These are phyloP conservation scores for Ammodramus savannarum DNA, from an alignment of 2,113 vertebrate species.

Conservation along the genomic window DNA sequence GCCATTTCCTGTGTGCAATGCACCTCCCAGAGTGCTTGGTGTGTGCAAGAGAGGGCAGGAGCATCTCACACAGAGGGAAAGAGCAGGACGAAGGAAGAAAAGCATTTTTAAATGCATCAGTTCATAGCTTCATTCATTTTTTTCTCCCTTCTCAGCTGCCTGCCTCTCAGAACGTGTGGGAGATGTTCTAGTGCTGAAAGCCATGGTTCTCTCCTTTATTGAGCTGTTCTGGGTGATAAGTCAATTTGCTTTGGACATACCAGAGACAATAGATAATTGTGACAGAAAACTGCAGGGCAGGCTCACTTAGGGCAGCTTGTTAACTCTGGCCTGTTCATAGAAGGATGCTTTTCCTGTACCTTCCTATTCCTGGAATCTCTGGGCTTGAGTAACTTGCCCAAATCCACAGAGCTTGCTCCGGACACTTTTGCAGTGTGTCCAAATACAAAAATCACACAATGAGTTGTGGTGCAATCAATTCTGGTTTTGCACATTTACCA, in stretches of 20 bases:
- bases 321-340: neutral
- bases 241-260: conserved; percentile 19
- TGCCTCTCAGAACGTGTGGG: conserved; percentile 24
- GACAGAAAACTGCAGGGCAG: neutral
- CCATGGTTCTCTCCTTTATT: neutral
- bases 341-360: neutral
- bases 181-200: conserved; percentile 46
- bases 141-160: neutral
- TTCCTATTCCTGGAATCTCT: neutral
- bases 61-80: neutral
- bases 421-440: neutral
- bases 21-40: neutral
- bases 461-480: neutral
- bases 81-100: neutral
- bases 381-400: neutral
- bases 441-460: neutral
- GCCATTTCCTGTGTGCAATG: neutral
- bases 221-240: neutral
- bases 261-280: conserved; percentile 15
- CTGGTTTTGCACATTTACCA: neutral
- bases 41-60: neutral
- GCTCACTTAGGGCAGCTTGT: neutral
- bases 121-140: conserved; percentile 1
- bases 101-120: neutral
- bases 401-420: neutral